A percentile compares a stretch with the other conserved stretches of the same genome.
phyloP scores from a whole-genome alignment of 92 coral and sea anemone species.

The Zoanthus gigantus region DNA sequence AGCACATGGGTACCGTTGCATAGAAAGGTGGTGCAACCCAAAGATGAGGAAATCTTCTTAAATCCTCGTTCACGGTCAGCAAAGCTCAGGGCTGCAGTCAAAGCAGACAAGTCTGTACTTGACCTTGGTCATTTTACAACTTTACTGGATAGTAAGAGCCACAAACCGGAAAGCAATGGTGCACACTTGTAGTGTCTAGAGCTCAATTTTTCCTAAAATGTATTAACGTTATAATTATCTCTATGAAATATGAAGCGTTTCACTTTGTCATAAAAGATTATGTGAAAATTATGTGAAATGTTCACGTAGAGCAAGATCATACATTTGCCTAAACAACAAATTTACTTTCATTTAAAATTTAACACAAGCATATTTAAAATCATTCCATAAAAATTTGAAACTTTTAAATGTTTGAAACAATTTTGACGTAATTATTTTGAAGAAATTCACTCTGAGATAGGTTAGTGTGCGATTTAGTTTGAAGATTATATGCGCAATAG shows the following conservation, averaged over 20 bases:
- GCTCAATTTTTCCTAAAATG: neutral
- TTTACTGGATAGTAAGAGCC: constrained; percentile 54
- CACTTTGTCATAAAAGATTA: neutral
- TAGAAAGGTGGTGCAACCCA: constrained; percentile 76
- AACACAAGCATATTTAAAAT: too few species aligned
- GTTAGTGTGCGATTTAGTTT: too few species aligned
- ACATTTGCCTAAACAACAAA: too few species aligned
- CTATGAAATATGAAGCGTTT: neutral
- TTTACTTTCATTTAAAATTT: too few species aligned
- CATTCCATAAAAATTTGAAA: too few species aligned
- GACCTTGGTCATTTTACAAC: constrained; percentile 73
- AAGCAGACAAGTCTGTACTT: constrained; percentile 76
- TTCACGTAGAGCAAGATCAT: too few species aligned
- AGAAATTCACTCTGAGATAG: too few species aligned
- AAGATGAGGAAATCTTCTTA: constrained; percentile 81
- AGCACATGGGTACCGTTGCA: constrained; percentile 84
- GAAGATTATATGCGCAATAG: too few species aligned
- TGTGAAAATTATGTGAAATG: too few species aligned
- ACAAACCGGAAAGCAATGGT: constrained; percentile 58
- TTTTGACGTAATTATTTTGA: too few species aligned
- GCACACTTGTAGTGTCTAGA: constrained; percentile 39
- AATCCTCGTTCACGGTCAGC: constrained; percentile 91
- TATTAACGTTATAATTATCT: neutral
- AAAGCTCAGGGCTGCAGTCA: constrained; percentile 81
- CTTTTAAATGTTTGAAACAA: too few species aligned